Evolutionary conservation across 1,140 invertebrate genomes (phyloP).

Genomic region (Dufourea novaeangliae): DNA sequence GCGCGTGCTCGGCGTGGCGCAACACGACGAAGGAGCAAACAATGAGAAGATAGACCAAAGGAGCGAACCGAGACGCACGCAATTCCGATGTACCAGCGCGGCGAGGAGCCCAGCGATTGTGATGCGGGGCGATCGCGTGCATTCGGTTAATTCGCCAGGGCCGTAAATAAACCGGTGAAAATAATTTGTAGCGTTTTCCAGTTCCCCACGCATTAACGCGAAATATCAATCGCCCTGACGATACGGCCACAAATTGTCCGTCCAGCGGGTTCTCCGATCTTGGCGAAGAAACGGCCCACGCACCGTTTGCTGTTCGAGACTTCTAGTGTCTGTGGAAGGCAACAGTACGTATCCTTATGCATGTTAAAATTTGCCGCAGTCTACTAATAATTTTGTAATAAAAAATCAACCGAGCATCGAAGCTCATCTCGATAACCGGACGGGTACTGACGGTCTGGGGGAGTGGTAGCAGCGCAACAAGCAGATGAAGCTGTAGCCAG

Average conservation of each 20-base stretch:
- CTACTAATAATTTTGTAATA: conserved; percentile 48
- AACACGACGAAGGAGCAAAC: conserved; percentile 37
- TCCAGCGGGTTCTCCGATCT: no score
- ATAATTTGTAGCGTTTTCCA: conserved; percentile 31
- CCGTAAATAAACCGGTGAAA: conserved; percentile 30
- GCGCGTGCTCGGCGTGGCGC: no score
- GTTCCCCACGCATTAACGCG: conserved; percentile 31
- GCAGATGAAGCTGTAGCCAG: conserved; percentile 68
- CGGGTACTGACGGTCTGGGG: conserved; percentile 46
- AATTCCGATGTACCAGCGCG: conserved; percentile 49
- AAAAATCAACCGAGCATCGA: conserved; percentile 40
- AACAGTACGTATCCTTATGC: no score
- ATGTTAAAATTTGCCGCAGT: no score
- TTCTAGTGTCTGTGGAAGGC: no score
- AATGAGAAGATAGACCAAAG: conserved; percentile 59
- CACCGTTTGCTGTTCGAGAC: no score
- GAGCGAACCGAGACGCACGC: conserved; percentile 73
- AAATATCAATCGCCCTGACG: conserved; percentile 23
- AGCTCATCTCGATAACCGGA: conserved; percentile 62
- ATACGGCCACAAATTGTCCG: neutral
- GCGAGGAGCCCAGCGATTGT: conserved; percentile 31
- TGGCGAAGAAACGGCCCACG: no score
- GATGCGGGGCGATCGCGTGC: conserved; percentile 57
- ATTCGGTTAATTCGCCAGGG: conserved; percentile 50
- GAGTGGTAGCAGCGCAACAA: conserved; percentile 52